A percentile compares a stretch with the other conserved stretches of the same genome.
Conservation (phyloP, 2,797 vertebrate genomes). For the Benthosema pterotum region DNA sequence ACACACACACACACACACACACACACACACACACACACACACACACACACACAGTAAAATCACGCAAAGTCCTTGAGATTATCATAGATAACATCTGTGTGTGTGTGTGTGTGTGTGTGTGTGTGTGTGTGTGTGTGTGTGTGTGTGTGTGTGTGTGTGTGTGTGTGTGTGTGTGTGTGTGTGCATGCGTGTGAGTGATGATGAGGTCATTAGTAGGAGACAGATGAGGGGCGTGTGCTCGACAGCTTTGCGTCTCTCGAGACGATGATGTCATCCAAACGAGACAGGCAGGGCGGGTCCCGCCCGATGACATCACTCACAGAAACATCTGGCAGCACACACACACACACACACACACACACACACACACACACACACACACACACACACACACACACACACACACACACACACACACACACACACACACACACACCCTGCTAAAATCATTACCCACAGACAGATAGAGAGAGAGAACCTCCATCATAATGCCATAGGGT, state of each 20-base stretch:
- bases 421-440: not conserved
- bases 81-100: not conserved
- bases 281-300: conserved; percentile 21
- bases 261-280: conserved; percentile 47
- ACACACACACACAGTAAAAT: conserved; percentile 7
- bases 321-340: not conserved
- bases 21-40: not conserved
- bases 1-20: not conserved
- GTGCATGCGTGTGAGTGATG: conserved; percentile 16
- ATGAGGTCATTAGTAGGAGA: not conserved
- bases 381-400: conserved; percentile 1
- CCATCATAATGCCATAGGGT: no score
- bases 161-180: conserved; percentile 20
- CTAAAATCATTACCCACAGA: not conserved
- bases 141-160: not conserved
- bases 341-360: not conserved
- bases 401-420: conserved; percentile 1
- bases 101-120: not conserved
- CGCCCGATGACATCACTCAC: conserved; percentile 54
- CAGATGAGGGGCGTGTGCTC: no score
- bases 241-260: conserved; percentile 16
- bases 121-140: not conserved
- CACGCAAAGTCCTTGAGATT: conserved; percentile 1
- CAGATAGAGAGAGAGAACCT: no score
- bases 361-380: not conserved